A percentile compares a stretch with the other conserved stretches of the same genome.
Evolutionary conservation across 1,140 invertebrate species (phyloP).

Genomic region (Drosophila sturtevanti): DNA sequence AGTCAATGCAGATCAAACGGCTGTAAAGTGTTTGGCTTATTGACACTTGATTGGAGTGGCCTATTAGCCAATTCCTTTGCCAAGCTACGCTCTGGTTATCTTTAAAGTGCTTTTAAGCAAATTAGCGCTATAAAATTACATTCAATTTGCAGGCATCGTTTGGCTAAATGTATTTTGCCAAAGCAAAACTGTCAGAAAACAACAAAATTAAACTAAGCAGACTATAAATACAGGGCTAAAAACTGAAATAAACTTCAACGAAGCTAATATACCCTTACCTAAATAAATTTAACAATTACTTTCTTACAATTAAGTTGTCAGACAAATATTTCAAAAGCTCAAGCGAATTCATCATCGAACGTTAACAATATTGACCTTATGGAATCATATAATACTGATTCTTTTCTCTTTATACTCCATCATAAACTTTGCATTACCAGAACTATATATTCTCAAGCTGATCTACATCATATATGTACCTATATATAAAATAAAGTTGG

Average conservation of each 20-base stretch:
- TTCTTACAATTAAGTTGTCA: too few relatives aligned
- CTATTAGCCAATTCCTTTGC: slow-evolving; percentile 7
- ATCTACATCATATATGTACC: too few relatives aligned
- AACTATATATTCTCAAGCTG: too few relatives aligned
- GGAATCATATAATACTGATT: too few relatives aligned
- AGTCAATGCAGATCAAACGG: slow-evolving; percentile 36
- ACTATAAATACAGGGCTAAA: not conserved
- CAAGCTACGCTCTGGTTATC: not conserved
- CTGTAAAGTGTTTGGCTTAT: slow-evolving; percentile 56
- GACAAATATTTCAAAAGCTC: too few relatives aligned
- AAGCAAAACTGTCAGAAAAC: not conserved
- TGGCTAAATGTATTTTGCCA: slow-evolving; percentile 9
- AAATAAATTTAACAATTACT: not conserved
- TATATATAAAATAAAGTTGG: too few relatives aligned
- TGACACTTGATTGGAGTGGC: slow-evolving; percentile 43
- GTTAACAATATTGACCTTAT: too few relatives aligned
- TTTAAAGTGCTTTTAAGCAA: slow-evolving; percentile 53
- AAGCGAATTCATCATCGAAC: too few relatives aligned
- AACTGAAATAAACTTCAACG: not conserved
- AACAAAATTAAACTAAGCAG: not conserved
- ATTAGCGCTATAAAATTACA: slow-evolving; percentile 42
- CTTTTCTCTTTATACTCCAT: too few relatives aligned
- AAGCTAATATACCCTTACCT: not conserved
- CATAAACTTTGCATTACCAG: too few relatives aligned
- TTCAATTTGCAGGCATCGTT: slow-evolving; percentile 33